These are phyloP conservation scores for Haemorhous mexicanus DNA, from an alignment of 2,113 vertebrate species.

Conservation along the genomic window DNA sequence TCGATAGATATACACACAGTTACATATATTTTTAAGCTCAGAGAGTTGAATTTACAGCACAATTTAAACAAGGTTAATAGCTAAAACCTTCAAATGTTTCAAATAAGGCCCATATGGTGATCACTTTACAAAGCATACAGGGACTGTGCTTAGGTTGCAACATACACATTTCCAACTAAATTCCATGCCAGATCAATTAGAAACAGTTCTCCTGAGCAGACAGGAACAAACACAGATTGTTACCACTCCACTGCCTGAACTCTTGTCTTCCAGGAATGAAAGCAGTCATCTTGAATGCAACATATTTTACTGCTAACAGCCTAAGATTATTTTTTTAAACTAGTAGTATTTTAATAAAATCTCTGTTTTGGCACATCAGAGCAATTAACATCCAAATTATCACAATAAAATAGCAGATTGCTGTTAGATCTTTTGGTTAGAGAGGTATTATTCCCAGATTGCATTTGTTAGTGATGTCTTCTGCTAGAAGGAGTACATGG, in stretches of 20 bases:
- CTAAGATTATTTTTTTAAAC: not conserved
- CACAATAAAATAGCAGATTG: not conserved
- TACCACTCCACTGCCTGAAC: conserved; percentile 66
- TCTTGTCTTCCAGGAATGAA: conserved; percentile 70
- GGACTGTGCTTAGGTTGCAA: conserved; percentile 72
- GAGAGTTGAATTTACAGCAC: conserved; percentile 62
- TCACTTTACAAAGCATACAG: conserved; percentile 77
- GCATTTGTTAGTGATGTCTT: not conserved
- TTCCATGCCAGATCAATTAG: conserved; percentile 82
- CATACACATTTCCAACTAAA: conserved; percentile 73
- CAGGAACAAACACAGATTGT: conserved; percentile 75
- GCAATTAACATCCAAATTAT: not conserved
- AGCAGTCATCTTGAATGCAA: conserved; percentile 38
- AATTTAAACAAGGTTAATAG: conserved; percentile 71
- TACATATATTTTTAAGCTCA: not conserved
- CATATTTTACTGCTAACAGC: not conserved
- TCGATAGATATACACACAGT: not conserved
- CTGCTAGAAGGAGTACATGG: not conserved
- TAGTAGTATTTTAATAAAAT: not conserved
- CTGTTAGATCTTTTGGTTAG: not conserved
- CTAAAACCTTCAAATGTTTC: conserved; percentile 72
- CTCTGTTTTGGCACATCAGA: not conserved
- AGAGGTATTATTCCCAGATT: not conserved
- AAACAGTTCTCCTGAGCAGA: conserved; percentile 76
- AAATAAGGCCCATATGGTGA: conserved; percentile 76